Percentiles rank a stretch among this genome's conserved stretches.
Conservation (phyloP, 2,113 vertebrate genomes). For the Oriolus oriolus region DNA sequence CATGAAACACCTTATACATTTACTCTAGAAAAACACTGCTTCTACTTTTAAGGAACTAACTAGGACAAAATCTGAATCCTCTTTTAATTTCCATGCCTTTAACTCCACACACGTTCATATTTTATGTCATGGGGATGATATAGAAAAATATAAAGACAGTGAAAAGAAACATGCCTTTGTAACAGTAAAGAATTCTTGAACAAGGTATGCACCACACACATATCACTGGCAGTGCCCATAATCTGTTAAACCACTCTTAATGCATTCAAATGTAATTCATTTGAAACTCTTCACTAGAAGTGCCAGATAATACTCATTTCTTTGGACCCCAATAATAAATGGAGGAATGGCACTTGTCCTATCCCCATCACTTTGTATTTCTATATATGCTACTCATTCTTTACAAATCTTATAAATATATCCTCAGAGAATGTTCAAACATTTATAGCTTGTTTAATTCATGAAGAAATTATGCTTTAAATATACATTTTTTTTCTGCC, state of each 20-base stretch:
- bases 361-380: not conserved
- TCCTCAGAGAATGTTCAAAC: not conserved
- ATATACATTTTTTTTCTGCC: not conserved
- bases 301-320: not conserved
- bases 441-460: slow-evolving; percentile 14
- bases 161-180: not conserved
- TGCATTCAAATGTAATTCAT: not conserved
- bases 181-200: not conserved
- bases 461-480: slow-evolving; percentile 13
- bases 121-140: not conserved
- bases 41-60: not conserved
- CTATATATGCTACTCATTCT: not conserved
- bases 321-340: not conserved
- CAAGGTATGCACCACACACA: not conserved
- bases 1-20: not conserved
- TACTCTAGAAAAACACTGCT: not conserved
- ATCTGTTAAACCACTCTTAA: not conserved
- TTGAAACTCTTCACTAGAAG: not conserved
- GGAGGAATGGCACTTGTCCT: not conserved
- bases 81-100: not conserved
- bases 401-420: not conserved
- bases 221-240: not conserved
- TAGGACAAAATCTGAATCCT: not conserved
- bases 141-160: not conserved
- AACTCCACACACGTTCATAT: not conserved